These are phyloP conservation scores for Ichneumon xanthorius DNA, from an alignment of 2,888 invertebrate genomes.

Conservation along the genomic window DNA sequence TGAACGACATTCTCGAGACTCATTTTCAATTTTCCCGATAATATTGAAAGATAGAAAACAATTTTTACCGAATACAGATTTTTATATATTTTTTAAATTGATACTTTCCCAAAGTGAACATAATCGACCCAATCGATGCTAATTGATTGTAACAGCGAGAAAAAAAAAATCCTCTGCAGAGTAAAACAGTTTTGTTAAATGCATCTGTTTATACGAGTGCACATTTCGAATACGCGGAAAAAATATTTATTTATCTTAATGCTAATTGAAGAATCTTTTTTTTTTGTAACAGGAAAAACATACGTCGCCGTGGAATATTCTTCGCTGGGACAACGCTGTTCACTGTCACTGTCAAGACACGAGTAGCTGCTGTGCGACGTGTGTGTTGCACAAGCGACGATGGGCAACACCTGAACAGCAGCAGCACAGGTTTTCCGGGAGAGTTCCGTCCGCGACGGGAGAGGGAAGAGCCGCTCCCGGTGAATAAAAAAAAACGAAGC, in stretches of 20 bases:
- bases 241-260: not conserved
- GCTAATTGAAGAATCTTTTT: not conserved
- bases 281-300: not conserved
- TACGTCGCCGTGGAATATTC: not conserved
- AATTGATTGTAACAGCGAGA: no score
- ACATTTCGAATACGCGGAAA: not conserved
- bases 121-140: no score
- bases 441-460: not conserved
- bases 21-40: not conserved
- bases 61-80: not conserved
- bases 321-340: not conserved
- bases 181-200: no score
- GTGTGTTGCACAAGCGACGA: slow-evolving; percentile 15
- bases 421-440: slow-evolving; percentile 9
- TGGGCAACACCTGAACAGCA: slow-evolving; percentile 45
- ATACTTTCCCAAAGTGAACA: not conserved
- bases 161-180: no score
- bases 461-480: slow-evolving; percentile 41
- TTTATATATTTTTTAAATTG: not conserved
- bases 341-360: slow-evolving; percentile 51
- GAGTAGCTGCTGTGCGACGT: slow-evolving; percentile 5
- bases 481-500: not conserved
- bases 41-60: not conserved
- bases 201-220: no score
- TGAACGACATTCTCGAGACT: not conserved